These are phyloP conservation scores for Trichoplusia ni DNA, from an alignment of 1,140 invertebrate genomes.

Conservation along the genomic window DNA sequence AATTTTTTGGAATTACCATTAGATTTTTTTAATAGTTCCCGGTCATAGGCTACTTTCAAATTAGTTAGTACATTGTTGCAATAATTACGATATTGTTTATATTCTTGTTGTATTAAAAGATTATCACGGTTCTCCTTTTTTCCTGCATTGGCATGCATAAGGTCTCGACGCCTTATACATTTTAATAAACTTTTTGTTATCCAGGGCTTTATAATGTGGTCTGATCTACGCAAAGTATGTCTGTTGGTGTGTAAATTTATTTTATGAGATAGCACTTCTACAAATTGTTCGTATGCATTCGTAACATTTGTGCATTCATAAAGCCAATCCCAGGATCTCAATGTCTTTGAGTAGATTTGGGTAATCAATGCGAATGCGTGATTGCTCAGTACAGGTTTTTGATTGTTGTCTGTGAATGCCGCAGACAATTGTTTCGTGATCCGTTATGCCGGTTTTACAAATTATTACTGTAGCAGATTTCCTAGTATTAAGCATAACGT, in stretches of 20 bases:
- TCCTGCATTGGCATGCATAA: neutral
- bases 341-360: neutral
- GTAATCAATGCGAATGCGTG: neutral
- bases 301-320: neutral
- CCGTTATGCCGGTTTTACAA: no score
- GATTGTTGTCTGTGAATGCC: no score
- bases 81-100: neutral
- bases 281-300: slow-evolving; percentile 3
- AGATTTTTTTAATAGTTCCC: neutral
- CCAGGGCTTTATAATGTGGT: neutral
- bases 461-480: no score
- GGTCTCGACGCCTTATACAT: neutral
- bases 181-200: neutral
- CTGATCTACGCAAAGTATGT: neutral
- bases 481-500: no score
- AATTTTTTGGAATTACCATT: neutral
- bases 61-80: neutral
- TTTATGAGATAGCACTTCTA: neutral
- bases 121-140: neutral
- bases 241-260: neutral
- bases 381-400: no score
- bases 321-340: neutral
- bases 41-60: neutral
- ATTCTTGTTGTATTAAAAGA: neutral
- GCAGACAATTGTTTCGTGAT: no score